Base-by-base conservation (phyloP, 2,888 invertebrate genomes). In the Listrodromus nycthemerus region DNA sequence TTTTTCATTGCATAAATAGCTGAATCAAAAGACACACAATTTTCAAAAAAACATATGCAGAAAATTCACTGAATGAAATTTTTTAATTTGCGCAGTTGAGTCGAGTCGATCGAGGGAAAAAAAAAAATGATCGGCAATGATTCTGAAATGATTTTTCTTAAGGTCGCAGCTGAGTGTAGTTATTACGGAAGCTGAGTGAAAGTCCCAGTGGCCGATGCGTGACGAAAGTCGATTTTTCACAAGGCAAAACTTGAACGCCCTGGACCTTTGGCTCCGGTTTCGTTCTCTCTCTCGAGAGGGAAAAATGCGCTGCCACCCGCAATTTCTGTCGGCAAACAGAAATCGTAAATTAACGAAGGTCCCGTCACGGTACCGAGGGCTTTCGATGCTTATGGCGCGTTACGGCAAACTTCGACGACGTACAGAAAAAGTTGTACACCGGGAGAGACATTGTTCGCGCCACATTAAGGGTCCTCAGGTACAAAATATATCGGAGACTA, bases 271-370 rank as follows among this genome's bases (percentile, higher is more conserved):
- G n/a, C 58, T 33, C 19, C 65, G 16, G 37, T 37, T 21, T 33
- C 33, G 27, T 30, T 30, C 33, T 30, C 33, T 10, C 65, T 19
- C 37, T 37, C 21, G 65, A 10, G 19, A 33, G 19, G 8, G 37
- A 33, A 85, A 87, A 87, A 55, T 1, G 19, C 10, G 10, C 55
- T 88, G 89, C 90, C 91, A 92, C 91, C 91, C 92, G 91, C 91
- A 89, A 92, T 89, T 87, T 89, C 86, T 90, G 90, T 91, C 89
- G 90, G 90, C 86, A 91, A 91, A 91, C 90, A 90, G 89, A 88
- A 70, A 83, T 88, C 86, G 85, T 89, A 87, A 87, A 87, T 86
- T 86, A 77, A 80, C 77, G 77, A 63, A 78, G 80, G 77, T 66
- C 80, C 77, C 83, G 83, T 84, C 83, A 80, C 80, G 80, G 80